Conservation (phyloP, 2,113 vertebrate genomes). For the Glaucidium brasilianum region DNA sequence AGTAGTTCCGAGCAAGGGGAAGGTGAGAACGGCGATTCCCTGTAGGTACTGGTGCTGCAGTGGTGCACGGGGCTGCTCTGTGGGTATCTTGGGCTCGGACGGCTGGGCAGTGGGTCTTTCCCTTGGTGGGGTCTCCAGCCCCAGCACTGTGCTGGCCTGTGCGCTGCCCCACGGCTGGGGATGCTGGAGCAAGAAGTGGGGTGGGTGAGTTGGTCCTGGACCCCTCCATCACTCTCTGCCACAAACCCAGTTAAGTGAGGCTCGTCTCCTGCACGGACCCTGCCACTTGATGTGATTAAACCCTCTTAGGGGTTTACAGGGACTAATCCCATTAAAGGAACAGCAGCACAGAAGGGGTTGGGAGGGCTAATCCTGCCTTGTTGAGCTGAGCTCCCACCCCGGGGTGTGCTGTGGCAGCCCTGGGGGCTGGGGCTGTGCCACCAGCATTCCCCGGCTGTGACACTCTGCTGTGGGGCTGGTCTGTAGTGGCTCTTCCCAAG, state of each 20-base stretch:
- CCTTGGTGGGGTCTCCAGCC: neutral
- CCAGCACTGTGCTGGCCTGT: neutral
- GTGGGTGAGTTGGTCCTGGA: neutral
- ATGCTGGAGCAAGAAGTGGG: rapidly evolving
- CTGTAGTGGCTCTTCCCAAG: neutral
- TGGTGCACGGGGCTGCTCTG: neutral
- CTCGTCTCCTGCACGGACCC: neutral
- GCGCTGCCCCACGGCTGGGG: rapidly evolving
- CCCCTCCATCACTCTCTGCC: neutral
- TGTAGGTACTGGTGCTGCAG: neutral
- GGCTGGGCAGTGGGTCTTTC: neutral
- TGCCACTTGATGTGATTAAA: neutral
- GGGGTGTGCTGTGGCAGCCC: neutral
- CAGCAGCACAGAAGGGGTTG: neutral
- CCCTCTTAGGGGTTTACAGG: neutral
- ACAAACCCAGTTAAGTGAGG: neutral
- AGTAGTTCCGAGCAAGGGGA: neutral
- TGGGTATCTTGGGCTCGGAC: rapidly evolving
- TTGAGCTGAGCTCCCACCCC: neutral
- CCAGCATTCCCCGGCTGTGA: neutral
- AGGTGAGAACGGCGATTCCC: neutral
- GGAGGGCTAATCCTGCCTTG: neutral
- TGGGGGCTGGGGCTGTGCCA: rapidly evolving
- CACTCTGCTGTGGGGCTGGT: neutral
- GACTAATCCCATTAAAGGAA: neutral